A percentile compares a stretch with the other conserved stretches of the same genome.
phyloP scores from a whole-genome alignment of 1,140 invertebrate species.

The Sarcophaga peregrina region DNA sequence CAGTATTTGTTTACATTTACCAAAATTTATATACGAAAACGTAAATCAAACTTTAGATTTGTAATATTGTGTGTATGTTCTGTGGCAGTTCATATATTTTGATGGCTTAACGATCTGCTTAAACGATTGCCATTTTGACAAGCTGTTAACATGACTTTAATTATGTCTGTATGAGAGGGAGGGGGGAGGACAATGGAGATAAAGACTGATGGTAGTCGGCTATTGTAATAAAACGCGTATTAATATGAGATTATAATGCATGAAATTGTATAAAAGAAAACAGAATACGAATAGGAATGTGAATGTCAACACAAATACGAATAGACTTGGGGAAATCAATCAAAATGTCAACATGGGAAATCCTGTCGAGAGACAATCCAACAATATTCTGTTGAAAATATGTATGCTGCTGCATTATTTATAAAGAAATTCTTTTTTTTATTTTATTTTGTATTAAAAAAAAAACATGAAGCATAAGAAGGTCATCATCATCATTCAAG shows the following conservation, averaged over 20 bases:
- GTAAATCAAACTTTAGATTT: too few species aligned
- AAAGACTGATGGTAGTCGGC: too few species aligned
- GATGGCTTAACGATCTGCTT: background rate
- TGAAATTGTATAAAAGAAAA: background rate
- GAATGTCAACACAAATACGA: background rate
- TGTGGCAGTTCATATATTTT: too few species aligned
- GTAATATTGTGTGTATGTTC: too few species aligned
- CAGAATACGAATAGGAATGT: background rate
- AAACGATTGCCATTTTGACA: background rate
- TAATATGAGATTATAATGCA: background rate
- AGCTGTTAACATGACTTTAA: conserved; percentile 1
- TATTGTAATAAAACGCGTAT: background rate
- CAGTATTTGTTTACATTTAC: too few species aligned
- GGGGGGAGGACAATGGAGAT: too few species aligned
- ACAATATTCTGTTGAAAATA: background rate
- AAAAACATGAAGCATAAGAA: background rate
- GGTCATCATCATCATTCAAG: background rate
- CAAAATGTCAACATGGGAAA: background rate
- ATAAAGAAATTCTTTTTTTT: too few species aligned
- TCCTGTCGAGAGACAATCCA: background rate
- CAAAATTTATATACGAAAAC: too few species aligned
- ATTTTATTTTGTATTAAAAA: too few species aligned
- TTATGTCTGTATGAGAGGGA: background rate
- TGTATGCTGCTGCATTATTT: background rate
- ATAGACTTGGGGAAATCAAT: conserved; percentile 6